phyloP scores from a whole-genome alignment of 2,797 vertebrate species.

The Harpagifer antarcticus region DNA sequence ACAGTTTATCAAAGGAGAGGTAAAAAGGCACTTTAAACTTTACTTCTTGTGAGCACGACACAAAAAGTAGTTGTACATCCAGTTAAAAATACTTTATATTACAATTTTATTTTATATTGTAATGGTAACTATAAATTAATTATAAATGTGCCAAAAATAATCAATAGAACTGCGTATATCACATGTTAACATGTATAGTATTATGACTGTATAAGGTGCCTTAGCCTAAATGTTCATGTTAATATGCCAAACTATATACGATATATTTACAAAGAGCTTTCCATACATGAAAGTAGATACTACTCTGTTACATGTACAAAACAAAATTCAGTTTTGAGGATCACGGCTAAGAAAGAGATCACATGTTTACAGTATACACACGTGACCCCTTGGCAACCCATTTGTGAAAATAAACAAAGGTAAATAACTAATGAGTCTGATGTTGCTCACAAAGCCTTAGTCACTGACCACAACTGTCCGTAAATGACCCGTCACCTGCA shows the following conservation, averaged over 20 bases:
- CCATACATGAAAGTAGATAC: conserved; percentile 17
- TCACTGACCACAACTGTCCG: conserved; percentile 56
- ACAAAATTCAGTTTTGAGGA: conserved; percentile 28
- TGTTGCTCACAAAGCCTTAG: conserved; percentile 49
- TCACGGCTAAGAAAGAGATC: conserved; percentile 8
- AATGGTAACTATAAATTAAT: neutral
- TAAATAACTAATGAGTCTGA: conserved; percentile 70
- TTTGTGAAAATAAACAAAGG: conserved; percentile 44
- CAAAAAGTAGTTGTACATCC: neutral
- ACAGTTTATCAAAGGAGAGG: neutral
- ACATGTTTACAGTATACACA: conserved; percentile 30
- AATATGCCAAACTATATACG: conserved; percentile 1
- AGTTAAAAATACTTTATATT: no score
- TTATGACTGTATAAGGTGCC: conserved; percentile 10
- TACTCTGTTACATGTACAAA: neutral
- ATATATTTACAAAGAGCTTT: conserved; percentile 25
- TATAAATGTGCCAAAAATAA: neutral
- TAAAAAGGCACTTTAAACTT: neutral
- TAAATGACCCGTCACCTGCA: conserved; percentile 60
- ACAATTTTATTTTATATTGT: neutral
- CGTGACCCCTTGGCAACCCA: neutral
- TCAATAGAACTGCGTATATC: conserved; percentile 6
- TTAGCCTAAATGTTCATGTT: conserved; percentile 12
- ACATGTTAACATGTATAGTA: conserved; percentile 10
- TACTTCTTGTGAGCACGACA: neutral